Base-by-base conservation (phyloP, 2,113 vertebrate genomes). In the Pseudopodoces humilis region DNA sequence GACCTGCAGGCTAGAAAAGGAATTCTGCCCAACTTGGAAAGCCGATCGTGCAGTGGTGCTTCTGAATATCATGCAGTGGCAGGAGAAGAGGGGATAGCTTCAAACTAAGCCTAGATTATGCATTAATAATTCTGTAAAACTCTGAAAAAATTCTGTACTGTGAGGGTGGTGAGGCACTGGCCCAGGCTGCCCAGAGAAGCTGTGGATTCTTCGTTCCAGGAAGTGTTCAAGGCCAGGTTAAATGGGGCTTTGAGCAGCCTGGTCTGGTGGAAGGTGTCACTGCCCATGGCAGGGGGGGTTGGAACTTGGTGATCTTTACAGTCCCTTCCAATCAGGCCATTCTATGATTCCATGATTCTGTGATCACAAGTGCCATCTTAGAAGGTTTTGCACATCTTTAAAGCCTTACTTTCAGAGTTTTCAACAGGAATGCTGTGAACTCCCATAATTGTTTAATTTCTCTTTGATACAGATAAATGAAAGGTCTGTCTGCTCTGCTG, bases 21-120 rank as follows among this genome's bases (percentile, higher is more conserved):
- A 37, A 2, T 17, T 12, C 4, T 0, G 3, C 1, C 15, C 49
- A 4, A 35, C 33, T 15, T 15, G 14, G 33, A 3, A 31, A 16
- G 43, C 28, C 37, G 11, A 3, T 1, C 2, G 30, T 2, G 69
- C 11, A 10, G 82, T 37, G 1, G 10, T 14, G 8, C 23, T 25
- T 20, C 28, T 17, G 69, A 59, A 3, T 25, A 7, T 60, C 68
- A 10, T 7, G 7, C 13, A 82, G 46, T 30, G 23, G 12, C 46
- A 44, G 60, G 39, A 82, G 28, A n/a, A 68, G 39, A 28, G 44
- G 46, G 24, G 39, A n/a, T n/a, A 50, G 33, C 6, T 60, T 39
- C n/a, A 53, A 22, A 25, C 23, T 25, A 15, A 59, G 28, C 1
- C 1, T 52, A 30, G 24, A n/a, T 21, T 25, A 25, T 0, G 1